Conservation (phyloP, 2,888 invertebrate genomes). For the Cantharis flavilabris region DNA sequence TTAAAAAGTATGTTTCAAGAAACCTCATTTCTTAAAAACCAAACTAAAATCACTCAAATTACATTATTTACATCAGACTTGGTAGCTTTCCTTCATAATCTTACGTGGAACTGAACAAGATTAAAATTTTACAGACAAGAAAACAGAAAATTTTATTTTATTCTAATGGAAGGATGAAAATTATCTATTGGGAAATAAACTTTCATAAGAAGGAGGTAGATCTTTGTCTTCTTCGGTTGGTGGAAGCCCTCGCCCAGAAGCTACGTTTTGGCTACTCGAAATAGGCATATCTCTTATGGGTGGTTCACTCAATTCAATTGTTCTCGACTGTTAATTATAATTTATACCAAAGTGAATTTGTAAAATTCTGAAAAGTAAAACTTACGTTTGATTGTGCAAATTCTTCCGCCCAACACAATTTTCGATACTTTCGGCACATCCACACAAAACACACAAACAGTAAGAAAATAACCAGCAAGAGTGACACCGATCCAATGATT, state of each 20-base stretch:
- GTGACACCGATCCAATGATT: constrained; percentile 57
- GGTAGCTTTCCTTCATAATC: not conserved
- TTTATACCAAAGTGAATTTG: not conserved
- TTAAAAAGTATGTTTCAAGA: not conserved
- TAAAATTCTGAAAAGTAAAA: not conserved
- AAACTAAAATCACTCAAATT: not conserved
- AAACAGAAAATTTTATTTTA: constrained; percentile 3
- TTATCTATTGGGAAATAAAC: constrained; percentile 56
- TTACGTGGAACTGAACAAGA: not conserved
- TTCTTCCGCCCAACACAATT: constrained; percentile 58
- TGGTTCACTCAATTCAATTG: constrained; percentile 44
- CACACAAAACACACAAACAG: constrained; percentile 58
- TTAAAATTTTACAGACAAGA: not conserved
- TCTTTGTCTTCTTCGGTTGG: constrained; percentile 57
- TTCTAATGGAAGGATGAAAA: not conserved
- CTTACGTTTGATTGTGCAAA: constrained; percentile 43
- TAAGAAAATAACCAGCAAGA: constrained; percentile 56
- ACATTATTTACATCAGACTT: not conserved
- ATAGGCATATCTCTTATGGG: constrained; percentile 17
- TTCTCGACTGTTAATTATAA: constrained; percentile 31
- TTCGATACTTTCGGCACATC: constrained; percentile 56
- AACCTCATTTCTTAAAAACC: not conserved
- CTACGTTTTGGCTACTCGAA: not conserved
- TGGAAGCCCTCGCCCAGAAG: constrained; percentile 40
- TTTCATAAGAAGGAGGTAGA: constrained; percentile 62